phyloP scores from a whole-genome alignment of 2,888 invertebrate genomes.

The Gisinianus flammeolus region DNA sequence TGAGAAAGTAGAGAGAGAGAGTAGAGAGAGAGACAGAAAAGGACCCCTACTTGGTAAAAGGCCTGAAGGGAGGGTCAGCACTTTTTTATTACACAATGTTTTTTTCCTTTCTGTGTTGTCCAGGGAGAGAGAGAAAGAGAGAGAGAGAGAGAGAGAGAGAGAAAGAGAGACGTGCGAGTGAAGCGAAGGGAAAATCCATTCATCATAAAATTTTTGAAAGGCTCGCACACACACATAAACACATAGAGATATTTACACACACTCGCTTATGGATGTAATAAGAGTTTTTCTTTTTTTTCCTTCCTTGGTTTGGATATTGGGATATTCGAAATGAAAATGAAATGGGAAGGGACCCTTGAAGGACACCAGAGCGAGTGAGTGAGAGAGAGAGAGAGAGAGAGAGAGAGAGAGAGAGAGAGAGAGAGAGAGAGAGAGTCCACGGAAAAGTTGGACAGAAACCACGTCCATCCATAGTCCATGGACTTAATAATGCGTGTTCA shows the following conservation, averaged over 20 bases:
- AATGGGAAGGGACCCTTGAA: slow-evolving; percentile 36
- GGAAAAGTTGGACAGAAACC: slow-evolving; percentile 4
- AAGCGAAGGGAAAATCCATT: slow-evolving; percentile 43
- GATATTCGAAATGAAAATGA: neutral
- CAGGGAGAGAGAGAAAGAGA: slow-evolving; percentile 29
- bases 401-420: neutral
- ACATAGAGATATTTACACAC: slow-evolving; percentile 17
- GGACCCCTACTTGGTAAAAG: slow-evolving; percentile 41
- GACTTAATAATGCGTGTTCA: neutral
- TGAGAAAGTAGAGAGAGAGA: neutral
- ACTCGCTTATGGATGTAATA: slow-evolving; percentile 8
- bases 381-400: neutral
- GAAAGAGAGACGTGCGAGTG: slow-evolving; percentile 22
- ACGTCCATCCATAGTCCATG: neutral
- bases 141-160: slow-evolving; percentile 19
- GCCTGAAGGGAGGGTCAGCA: slow-evolving; percentile 44
- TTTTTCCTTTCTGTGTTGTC: slow-evolving; percentile 42
- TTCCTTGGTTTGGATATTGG: neutral
- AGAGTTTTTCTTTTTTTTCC: slow-evolving; percentile 12
- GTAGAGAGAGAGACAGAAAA: slow-evolving; percentile 28
- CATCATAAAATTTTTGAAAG: slow-evolving; percentile 51
- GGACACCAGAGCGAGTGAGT: slow-evolving; percentile 23
- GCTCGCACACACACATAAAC: slow-evolving; percentile 9
- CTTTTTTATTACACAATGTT: slow-evolving; percentile 44
- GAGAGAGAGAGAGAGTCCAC: neutral